Percentiles rank a stretch among this genome's conserved stretches.
phyloP scores from a whole-genome alignment of 2,888 invertebrate genomes.

The Dendrolimus houi region DNA sequence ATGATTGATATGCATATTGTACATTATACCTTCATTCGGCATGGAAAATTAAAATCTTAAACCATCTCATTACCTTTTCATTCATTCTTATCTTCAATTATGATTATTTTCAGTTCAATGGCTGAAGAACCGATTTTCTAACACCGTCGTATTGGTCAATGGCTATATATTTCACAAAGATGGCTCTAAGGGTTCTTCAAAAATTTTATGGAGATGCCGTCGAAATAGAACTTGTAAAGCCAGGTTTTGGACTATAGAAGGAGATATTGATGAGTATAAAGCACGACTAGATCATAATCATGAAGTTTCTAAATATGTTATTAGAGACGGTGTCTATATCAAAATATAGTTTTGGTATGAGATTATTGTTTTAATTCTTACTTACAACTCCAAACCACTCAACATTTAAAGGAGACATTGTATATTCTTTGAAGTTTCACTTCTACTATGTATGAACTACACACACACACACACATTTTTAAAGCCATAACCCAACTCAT shows the following conservation, averaged over 20 bases:
- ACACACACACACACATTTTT: no score
- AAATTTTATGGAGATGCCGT: slow-evolving; percentile 8
- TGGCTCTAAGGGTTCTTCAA: not conserved
- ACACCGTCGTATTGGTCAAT: slow-evolving; percentile 22
- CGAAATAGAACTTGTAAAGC: slow-evolving; percentile 10
- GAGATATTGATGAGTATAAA: not conserved
- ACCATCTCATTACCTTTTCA: no score
- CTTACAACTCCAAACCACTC: no score
- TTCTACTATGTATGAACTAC: no score
- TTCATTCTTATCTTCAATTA: no score
- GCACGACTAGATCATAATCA: slow-evolving; percentile 1
- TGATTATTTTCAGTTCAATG: slow-evolving; percentile 13
- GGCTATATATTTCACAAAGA: slow-evolving; percentile 29
- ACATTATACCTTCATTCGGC: no score
- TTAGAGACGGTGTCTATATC: not conserved
- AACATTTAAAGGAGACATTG: no score
- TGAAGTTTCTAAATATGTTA: not conserved
- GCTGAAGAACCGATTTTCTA: slow-evolving; percentile 21
- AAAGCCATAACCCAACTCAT: no score
- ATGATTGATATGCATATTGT: no score
- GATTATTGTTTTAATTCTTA: no score
- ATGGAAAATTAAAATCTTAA: no score
- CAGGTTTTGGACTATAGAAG: slow-evolving; percentile 5
- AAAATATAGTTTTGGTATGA: not conserved
- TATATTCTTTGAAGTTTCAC: no score